Percentiles rank a stretch among this genome's conserved stretches.
phyloP scores from a whole-genome alignment of 2,888 invertebrate genomes.

The Rhingia campestris region DNA sequence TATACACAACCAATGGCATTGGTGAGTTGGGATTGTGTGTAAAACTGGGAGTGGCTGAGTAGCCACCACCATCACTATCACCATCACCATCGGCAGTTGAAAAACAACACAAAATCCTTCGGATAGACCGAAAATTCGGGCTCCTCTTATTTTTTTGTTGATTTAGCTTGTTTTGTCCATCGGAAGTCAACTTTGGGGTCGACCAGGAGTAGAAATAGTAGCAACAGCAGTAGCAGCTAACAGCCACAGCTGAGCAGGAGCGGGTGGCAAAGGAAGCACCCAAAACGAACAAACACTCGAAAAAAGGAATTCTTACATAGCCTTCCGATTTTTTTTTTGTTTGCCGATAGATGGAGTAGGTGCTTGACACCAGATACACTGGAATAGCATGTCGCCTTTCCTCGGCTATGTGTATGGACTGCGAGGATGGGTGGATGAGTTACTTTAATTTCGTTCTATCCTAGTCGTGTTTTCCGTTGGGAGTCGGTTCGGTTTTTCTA shows the following conservation, averaged over 20 bases:
- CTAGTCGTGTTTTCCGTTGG: slow-evolving; percentile 37
- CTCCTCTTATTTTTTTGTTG: slow-evolving; percentile 20
- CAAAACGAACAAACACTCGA: slow-evolving; percentile 39
- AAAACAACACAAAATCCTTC: slow-evolving; percentile 59
- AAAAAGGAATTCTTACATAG: background rate
- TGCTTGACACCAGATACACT: slow-evolving; percentile 60
- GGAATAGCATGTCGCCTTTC: slow-evolving; percentile 36
- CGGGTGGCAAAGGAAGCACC: slow-evolving; percentile 7
- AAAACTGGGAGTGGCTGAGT: slow-evolving; percentile 73
- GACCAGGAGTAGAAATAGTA: slow-evolving; percentile 10
- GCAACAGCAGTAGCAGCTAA: background rate
- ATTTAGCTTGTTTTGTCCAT: slow-evolving; percentile 53
- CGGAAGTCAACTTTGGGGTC: slow-evolving; percentile 61
- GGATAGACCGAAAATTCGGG: slow-evolving; percentile 53
- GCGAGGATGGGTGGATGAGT: slow-evolving; percentile 51
- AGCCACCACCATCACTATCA: slow-evolving; percentile 49
- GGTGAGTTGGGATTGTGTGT: slow-evolving; percentile 68
- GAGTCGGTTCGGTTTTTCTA: slow-evolving; percentile 22
- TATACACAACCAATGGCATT: slow-evolving; percentile 65
- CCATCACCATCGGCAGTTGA: slow-evolving; percentile 49
- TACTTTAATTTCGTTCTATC: slow-evolving; percentile 63
- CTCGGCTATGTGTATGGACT: slow-evolving; percentile 41
- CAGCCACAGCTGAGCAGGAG: background rate
- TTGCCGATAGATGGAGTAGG: slow-evolving; percentile 65
- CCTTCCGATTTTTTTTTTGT: slow-evolving; percentile 13